phyloP scores from a whole-genome alignment of 1,140 invertebrate genomes.

The Saxidomus purpurata region DNA sequence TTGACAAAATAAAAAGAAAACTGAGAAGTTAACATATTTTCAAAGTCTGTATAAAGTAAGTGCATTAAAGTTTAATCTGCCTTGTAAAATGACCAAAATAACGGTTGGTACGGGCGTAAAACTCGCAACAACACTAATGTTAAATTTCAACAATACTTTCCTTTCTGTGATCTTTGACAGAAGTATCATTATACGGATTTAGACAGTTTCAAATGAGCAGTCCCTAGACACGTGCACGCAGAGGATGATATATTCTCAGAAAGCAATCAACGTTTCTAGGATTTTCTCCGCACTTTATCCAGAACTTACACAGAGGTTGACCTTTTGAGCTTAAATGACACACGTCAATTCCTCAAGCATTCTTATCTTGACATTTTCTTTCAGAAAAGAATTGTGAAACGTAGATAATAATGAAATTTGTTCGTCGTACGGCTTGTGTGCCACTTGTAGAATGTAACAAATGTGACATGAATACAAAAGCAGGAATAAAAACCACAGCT shows the following conservation, averaged over 20 bases:
- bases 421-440: too few species aligned
- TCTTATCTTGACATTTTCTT: background rate
- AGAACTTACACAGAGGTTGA: background rate
- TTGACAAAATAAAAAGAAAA: too few species aligned
- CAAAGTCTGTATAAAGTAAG: too few species aligned
- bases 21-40: too few species aligned
- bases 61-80: too few species aligned
- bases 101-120: too few species aligned
- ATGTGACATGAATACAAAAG: background rate
- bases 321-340: background rate
- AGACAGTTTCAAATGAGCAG: background rate
- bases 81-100: too few species aligned
- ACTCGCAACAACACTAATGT: too few species aligned
- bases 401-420: background rate
- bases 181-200: background rate
- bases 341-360: background rate
- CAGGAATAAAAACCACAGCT: background rate
- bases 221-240: background rate
- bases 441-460: background rate
- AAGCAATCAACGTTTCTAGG: background rate
- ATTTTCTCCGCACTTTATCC: background rate
- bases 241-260: conserved; percentile 2
- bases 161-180: too few species aligned
- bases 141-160: too few species aligned
- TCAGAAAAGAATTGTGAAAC: background rate